Conservation (phyloP, 2,113 vertebrate species). For the Candoia aspera region DNA sequence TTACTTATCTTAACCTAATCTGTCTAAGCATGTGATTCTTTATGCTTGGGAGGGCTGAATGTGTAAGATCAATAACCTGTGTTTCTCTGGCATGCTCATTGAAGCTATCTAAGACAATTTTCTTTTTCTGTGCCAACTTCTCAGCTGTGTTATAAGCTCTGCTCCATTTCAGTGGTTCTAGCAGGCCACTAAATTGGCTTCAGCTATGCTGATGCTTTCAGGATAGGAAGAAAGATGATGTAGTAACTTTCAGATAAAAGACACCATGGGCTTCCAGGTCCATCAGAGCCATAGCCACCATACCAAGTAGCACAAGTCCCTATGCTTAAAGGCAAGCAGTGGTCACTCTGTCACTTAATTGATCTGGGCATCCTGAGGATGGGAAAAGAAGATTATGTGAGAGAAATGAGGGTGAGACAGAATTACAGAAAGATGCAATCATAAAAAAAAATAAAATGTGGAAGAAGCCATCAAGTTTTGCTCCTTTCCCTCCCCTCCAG, state of each 20-base stretch:
- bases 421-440: neutral
- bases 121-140: too few relatives aligned
- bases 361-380: neutral
- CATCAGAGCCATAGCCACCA: neutral
- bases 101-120: too few relatives aligned
- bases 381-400: neutral
- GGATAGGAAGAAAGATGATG: neutral
- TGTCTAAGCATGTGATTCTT: too few relatives aligned
- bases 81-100: too few relatives aligned
- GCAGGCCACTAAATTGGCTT: too few relatives aligned
- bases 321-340: neutral
- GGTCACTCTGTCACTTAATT: neutral
- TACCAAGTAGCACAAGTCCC: neutral
- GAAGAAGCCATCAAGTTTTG: neutral
- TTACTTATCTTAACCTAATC: too few relatives aligned
- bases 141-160: too few relatives aligned
- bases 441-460: neutral
- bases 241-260: neutral
- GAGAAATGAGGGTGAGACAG: neutral
- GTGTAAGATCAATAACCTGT: too few relatives aligned
- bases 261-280: neutral
- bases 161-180: too few relatives aligned
- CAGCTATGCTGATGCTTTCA: neutral
- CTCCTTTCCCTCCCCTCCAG: neutral
- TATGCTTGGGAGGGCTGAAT: too few relatives aligned